Evolutionary conservation across 2,888 invertebrate genomes (phyloP), one percentile per base, ranked within the genome.

Genomic region (Salpingus planirostris): DNA sequence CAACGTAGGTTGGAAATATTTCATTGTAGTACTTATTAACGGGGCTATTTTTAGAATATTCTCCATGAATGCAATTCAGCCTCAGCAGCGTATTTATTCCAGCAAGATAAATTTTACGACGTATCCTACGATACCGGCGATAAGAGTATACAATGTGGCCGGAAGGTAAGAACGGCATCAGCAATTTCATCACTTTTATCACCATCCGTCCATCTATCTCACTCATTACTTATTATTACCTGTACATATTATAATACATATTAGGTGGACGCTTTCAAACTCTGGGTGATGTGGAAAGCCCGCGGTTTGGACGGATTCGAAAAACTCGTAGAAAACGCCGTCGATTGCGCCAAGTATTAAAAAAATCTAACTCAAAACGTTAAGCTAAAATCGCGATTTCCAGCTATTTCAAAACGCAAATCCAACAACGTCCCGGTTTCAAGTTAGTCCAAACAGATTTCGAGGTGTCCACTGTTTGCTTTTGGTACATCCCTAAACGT

Each of bases 241-340:
- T n/a, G n/a, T n/a, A n/a, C n/a, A n/a, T n/a, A n/a, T n/a, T n/a
- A n/a, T n/a, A n/a, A n/a, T n/a, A n/a, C 25, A 18, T 18, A 5
- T 13, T 52, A 76, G 74, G 74, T 88, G 31, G 93, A 95, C 59
- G 80, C 86, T 1, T 82, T 92, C 57, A 95, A 95, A 63, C 70
- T 93, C 3, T 95, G 93, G 92, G 63, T 90, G 42, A 86, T 90
- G 81, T 87, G 92, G 79, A 84, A 88, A 56, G 84, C 87, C 0
- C 70, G 84, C 0, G 86, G 87, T 0, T 73, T 76, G 27, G 52
- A 53, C 0, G 78, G 77, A 0, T 67, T 84, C 2, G 66, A 66
- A 26, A 46, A 54, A 0, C 65, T 80, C 1, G 70, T 84, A 1
- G 80, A 88, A 44, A 70, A 70, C 28, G 74, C 78, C 0, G 76